Evolutionary conservation across 1,140 invertebrate species (phyloP), one percentile per base, ranked within the genome.

Genomic region (Probaryconus sp.): DNA sequence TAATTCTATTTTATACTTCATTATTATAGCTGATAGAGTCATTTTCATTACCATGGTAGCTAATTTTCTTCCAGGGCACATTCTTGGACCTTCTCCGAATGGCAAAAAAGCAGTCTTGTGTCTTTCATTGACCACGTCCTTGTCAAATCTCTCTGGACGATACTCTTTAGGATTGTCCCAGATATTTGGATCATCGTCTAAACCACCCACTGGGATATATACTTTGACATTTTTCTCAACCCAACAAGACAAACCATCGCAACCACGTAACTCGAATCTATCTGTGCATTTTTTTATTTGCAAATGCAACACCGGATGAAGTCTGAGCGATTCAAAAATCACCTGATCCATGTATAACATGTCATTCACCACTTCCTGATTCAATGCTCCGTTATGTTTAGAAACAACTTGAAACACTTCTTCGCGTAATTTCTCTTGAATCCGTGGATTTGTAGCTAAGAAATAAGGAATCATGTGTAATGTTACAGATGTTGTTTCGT

Each of bases 111-210:
- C 55, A 33, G 73, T 87, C 9, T 74, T 85, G 9, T 76, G 77
- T 31, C 76, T 63, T 1, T 69, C 58, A 0, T 68, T 67, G 30
- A 80, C 84, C 3, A 60, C 48, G 24, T 86, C 82, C 17, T 77
- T 65, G 0, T 11, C 37, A 45, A 83, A 90, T 65, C 90, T 79
- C 21, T 91, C 90, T 0, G 91, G 91, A 51, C 87, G 77, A 64
- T 91, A 92, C 42, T 65, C 74, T 2, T 86, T 68, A 0, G 91
- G 90, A 28, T 91, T 79, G 0, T 85, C 73, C 86, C 86, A 92
- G 55, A 87, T 79, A 0, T 85, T 68, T 7, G 84, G 80, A 78
- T 89, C 85, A 9, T 77, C 78, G 42, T 92, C 90, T 2, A 92
- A 20, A 0, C 79, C 85, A 11, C 77, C 70, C 0, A 88, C 45